Conservation (phyloP, 1,140 invertebrate species). For the Drosophila kanapiae region DNA sequence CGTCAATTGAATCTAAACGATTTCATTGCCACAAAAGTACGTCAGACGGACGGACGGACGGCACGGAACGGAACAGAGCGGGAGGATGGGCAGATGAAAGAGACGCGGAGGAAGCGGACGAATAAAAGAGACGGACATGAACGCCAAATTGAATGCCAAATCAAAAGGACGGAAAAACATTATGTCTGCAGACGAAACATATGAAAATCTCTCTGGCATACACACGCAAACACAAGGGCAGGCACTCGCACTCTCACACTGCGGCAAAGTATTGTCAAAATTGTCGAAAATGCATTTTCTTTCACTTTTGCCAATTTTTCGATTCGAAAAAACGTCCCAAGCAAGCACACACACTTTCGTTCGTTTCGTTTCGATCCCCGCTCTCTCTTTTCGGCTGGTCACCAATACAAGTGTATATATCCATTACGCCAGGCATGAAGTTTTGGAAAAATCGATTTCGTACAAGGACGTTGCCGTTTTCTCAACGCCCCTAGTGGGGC, state of each 20-base stretch:
- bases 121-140: conserved; percentile 27
- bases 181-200: conserved; percentile 30
- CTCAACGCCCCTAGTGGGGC: conserved; percentile 28
- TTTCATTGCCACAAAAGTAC: conserved; percentile 75
- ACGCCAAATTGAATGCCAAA: conserved; percentile 51
- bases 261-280: conserved; percentile 24
- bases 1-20: conserved; percentile 81
- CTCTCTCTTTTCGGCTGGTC: conserved; percentile 29
- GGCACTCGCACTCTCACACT: conserved; percentile 15
- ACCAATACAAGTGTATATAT: conserved; percentile 59
- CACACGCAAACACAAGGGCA: conserved; percentile 3
- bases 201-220: conserved; percentile 25
- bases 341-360: conserved; percentile 11
- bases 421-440: conserved; percentile 76
- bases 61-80: conserved; percentile 3
- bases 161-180: conserved; percentile 45
- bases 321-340: conserved; percentile 16
- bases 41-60: conserved; percentile 45
- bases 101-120: conserved; percentile 16
- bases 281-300: conserved; percentile 37
- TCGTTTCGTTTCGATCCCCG: conserved; percentile 15
- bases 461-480: conserved; percentile 80
- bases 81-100: conserved; percentile 11
- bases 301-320: conserved; percentile 21
- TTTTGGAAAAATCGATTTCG: conserved; percentile 84